Evolutionary conservation across 2,797 vertebrate species (phyloP).

Genomic region (Pipistrellus pipistrellus): DNA sequence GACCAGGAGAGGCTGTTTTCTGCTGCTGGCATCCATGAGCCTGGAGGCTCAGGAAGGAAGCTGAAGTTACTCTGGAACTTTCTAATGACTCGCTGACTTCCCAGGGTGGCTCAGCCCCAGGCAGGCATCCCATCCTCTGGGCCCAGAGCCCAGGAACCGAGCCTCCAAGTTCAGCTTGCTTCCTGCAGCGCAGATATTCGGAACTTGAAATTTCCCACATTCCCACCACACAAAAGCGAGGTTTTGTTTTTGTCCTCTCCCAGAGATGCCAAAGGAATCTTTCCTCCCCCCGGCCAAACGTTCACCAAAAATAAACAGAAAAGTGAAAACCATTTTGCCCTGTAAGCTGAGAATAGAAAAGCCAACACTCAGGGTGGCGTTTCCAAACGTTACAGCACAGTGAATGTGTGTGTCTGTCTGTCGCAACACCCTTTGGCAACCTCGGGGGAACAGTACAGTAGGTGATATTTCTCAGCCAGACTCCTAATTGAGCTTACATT

Average conservation of each 20-base stretch:
- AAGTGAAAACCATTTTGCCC: constrained; percentile 34
- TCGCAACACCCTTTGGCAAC: neutral
- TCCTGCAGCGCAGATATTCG: neutral
- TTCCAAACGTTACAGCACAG: neutral
- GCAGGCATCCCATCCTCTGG: neutral
- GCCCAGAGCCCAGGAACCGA: neutral
- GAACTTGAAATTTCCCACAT: constrained; percentile 23
- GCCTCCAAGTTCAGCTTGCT: neutral
- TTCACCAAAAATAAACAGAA: constrained; percentile 56
- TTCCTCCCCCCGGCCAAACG: neutral
- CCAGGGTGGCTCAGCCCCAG: neutral
- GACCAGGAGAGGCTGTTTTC: neutral
- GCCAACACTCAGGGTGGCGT: constrained; percentile 20
- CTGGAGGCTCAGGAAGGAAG: neutral
- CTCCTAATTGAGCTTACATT: neutral
- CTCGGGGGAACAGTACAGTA: neutral
- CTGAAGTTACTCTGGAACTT: neutral
- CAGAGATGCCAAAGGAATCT: constrained; percentile 64
- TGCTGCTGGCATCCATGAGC: neutral
- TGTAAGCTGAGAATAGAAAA: constrained; percentile 62
- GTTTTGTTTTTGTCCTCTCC: constrained; percentile 50
- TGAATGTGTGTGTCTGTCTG: neutral
- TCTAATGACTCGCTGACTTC: neutral
- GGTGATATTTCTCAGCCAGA: constrained; percentile 2
- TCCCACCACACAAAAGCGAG: constrained; percentile 54